Evolutionary conservation across 2,888 invertebrate genomes (phyloP), one percentile per base, ranked within the genome.

Genomic region (Drosophila parthenogenetica): DNA sequence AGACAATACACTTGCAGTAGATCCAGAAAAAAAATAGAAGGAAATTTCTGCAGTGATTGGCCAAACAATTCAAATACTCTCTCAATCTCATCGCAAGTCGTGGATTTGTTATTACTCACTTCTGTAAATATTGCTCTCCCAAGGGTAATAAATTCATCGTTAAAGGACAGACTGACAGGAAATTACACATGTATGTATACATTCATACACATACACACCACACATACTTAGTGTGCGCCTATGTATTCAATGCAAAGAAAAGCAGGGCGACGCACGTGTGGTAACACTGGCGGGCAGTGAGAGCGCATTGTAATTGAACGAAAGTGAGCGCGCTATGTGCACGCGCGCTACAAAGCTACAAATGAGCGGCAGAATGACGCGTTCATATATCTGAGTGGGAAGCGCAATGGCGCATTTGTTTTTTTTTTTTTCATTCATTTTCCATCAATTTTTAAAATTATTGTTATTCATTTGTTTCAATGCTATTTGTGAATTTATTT

Each of bases 311-410:
- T 45, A 55, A 51, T 60, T 60, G 37, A 60, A 50, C 50, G 51
- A 61, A 61, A 61, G 61, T 53, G 61, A 61, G 51, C 45, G 57
- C 42, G 57, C 49, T 43, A 39, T 54, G 60, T 61, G 53, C 40
- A 43, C 49, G 45, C 46, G 22, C 61, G 53, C 75, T 58, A 77
- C 75, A 76, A 76, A 73, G 73, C 75, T 50, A 76, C 75, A 77
- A 77, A 63, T 69, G 75, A 77, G 75, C 54, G 53, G 49, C 49
- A 57, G 54, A 61, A 45, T 51, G 55, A 60, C 53, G 48, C 55
- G 67, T 51, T 45, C 55, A 49, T 35, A 59, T 60, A 55, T 57
- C 11, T 53, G 55, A 45, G 58, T 71, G 51, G 55, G 45, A 46
- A 60, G 62, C 46, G 57, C 49, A 66, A 63, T 63, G 58, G 63